Evolutionary conservation across 2,888 invertebrate species (phyloP).

Genomic region (Loripinus fragilis): DNA sequence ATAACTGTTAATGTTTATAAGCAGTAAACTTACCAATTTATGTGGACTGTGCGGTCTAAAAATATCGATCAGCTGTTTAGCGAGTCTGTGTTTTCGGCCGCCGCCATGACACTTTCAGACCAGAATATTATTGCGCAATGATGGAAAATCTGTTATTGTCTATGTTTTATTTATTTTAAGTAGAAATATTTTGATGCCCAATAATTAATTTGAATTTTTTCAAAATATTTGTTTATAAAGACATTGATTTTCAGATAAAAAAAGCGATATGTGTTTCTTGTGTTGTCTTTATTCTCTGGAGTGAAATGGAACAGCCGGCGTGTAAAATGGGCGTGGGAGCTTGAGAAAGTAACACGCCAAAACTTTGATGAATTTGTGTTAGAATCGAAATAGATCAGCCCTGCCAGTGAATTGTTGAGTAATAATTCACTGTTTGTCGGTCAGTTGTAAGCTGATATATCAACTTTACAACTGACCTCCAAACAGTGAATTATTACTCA

Average conservation of each 20-base stretch:
- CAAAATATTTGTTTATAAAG: not conserved
- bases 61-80: not conserved
- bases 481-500: too few relatives aligned
- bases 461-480: too few relatives aligned
- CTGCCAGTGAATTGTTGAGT: too few relatives aligned
- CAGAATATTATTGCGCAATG: not conserved
- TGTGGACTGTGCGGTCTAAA: not conserved
- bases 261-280: too few relatives aligned
- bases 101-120: not conserved
- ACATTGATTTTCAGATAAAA: not conserved
- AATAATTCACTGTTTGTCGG: too few relatives aligned
- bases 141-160: not conserved
- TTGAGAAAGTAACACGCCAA: too few relatives aligned
- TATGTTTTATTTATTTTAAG: not conserved
- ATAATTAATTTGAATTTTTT: not conserved
- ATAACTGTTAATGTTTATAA: slow-evolving; percentile 1
- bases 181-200: not conserved
- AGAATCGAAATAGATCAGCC: too few relatives aligned
- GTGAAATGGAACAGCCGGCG: not conserved
- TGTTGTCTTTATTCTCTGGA: not conserved
- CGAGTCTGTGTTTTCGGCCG: not conserved
- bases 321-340: too few relatives aligned
- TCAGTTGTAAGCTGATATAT: too few relatives aligned
- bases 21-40: not conserved
- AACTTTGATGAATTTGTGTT: too few relatives aligned